phyloP scores from a whole-genome alignment of 1,140 invertebrate species.

The Helicoverpa armigera region DNA sequence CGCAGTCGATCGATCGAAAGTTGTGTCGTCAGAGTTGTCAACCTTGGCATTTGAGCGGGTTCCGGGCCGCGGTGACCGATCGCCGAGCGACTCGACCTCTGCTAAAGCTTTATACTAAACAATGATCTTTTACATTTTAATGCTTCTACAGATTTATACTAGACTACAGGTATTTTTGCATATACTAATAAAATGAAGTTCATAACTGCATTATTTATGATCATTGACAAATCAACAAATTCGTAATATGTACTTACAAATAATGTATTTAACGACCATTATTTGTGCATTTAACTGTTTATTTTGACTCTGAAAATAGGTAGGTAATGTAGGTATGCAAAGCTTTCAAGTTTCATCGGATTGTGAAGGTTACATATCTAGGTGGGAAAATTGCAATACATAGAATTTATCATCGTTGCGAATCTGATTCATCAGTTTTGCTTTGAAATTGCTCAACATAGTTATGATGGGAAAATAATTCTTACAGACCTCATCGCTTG shows the following conservation, averaged over 20 bases:
- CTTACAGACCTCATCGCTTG: neutral
- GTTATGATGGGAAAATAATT: conserved; percentile 31
- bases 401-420: conserved; percentile 1
- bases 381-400: conserved; percentile 32
- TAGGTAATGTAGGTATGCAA: neutral
- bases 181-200: neutral
- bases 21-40: conserved; percentile 85
- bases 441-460: conserved; percentile 27
- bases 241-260: too few relatives aligned
- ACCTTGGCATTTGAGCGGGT: conserved; percentile 85
- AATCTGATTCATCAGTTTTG: conserved; percentile 31
- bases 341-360: neutral
- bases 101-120: conserved; percentile 51
- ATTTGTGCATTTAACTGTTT: neutral
- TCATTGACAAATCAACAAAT: neutral
- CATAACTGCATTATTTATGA: neutral
- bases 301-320: neutral
- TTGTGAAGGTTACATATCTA: neutral
- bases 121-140: conserved; percentile 36
- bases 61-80: conserved; percentile 75
- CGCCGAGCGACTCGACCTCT: conserved; percentile 60
- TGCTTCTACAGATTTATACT: conserved; percentile 15
- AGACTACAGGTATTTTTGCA: conserved; percentile 11
- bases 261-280: neutral
- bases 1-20: conserved; percentile 81